Conservation (phyloP, 2,113 vertebrate species). For the Ctenodactylus gundi region DNA sequence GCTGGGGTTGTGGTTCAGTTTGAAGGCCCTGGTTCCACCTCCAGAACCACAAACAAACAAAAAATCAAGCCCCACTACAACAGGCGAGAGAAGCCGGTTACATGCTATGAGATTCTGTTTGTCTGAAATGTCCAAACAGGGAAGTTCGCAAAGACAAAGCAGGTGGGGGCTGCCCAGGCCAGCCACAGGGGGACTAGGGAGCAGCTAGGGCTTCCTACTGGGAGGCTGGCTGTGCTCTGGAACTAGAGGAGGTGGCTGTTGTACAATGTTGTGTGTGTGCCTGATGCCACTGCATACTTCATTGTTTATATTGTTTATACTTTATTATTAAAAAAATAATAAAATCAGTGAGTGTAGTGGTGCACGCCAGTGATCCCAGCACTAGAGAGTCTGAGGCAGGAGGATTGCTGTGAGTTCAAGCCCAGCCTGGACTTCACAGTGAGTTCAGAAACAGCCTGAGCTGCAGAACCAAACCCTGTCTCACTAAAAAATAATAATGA, state of each 20-base stretch:
- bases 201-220: not conserved
- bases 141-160: not conserved
- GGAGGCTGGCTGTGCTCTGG: not conserved
- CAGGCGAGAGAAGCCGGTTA: not conserved
- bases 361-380: too few relatives aligned
- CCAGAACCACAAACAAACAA: not conserved
- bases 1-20: not conserved
- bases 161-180: not conserved
- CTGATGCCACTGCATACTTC: not conserved
- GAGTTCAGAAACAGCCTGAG: too few relatives aligned
- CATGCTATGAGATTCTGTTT: not conserved
- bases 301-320: too few relatives aligned
- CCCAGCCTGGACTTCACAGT: too few relatives aligned
- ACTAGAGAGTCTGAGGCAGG: too few relatives aligned
- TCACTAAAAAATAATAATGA: too few relatives aligned
- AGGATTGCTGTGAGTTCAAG: too few relatives aligned
- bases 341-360: too few relatives aligned
- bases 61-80: not conserved
- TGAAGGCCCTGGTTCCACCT: not conserved
- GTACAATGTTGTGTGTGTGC: too few relatives aligned
- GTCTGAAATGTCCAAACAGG: not conserved
- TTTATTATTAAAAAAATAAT: too few relatives aligned
- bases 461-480: too few relatives aligned
- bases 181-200: not conserved
- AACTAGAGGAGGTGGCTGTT: not conserved